Evolutionary conservation across 2,888 invertebrate species (phyloP), one percentile per base, ranked within the genome.

Genomic region (Anaspis maculata): DNA sequence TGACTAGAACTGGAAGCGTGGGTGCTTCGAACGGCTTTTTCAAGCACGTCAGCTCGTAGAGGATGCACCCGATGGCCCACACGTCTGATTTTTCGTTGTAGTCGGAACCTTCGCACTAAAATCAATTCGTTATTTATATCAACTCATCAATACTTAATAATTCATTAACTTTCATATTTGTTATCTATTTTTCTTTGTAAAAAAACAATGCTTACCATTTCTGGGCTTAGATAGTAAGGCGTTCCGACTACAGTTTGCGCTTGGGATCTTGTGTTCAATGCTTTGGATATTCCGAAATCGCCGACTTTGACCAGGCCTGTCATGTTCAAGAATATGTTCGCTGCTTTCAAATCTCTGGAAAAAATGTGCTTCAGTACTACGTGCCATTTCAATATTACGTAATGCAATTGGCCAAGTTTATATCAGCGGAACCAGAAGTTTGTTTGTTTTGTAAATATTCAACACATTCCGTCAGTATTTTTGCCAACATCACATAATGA

Each of bases 51-150:
- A 84, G 76, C 62, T 84, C 84, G 51, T 83, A 83, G 24, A 85
- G 62, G 48, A 84, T 79, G 57, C 84, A 85, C 9, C 83, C 82
- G 34, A 83, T 59, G 1, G 84, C 81, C 84, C 84, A 85, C 43
- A 84, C 77, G 55, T 84, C 84, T 19, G 81, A 80, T 58, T 84
- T 83, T 51, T 79, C 76, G 56, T 82, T 77, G 55, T 84, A 84
- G 27, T 78, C 72, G 51, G 79, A 78, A 3, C 83, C 83, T 62
- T 82, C 81, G 57, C 83, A 83, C 81, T 81, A 53, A 40, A 63
- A 57, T 44, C 25, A 19, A 21, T 14, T 12, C n/a, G 11, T 31
- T 30, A 12, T 2, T 30, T 5, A 13, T 23, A 30, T 23, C n/a
- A n/a, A n/a, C n/a, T 4, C n/a, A 24, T 10, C 10, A 24, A 10